Evolutionary conservation across 1,140 invertebrate genomes (phyloP), one percentile per base, ranked within the genome.

Genomic region (Teleogryllus occipitalis): DNA sequence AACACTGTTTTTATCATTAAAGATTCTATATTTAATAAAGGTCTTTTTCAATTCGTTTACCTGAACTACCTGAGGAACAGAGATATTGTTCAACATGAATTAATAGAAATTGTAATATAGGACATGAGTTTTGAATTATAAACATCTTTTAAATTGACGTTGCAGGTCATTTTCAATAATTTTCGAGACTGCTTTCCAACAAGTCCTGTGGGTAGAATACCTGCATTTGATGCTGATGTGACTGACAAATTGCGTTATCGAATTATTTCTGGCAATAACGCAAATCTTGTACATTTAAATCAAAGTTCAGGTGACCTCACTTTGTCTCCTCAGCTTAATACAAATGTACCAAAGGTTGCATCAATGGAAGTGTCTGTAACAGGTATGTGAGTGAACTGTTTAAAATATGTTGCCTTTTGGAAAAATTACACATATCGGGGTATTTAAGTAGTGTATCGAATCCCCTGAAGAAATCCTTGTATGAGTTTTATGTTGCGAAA

Each of bases 81-180:
- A 75, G 1, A 5, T 75, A 75, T 75, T 75, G 12, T 10, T 74
- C 8, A 7, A 14, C 12, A 75, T 21, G 10, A 10, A 8, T n/a
- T 27, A n/a, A 49, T 78, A 15, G n/a, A n/a, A 39, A 39, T 39
- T 39, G 27, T 39, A 39, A 39, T 39, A 39, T 39, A 39, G 5
- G 27, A 2, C 5, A 39, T 39, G 27, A 39, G 27, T 39, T 39
- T 39, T 39, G 27, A 39, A 39, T 39, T 39, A 39, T 39, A 39
- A 39, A 39, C 27, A 39, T 39, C 27, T 39, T 39, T 39, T 39
- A 39, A 39, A 39, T 39, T 39, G 27, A 39, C 5, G 27, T 39
- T 91, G 91, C 91, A 94, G 80, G 93, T 98, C 0, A 94, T 98
- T 46, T 98, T 98, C 86, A 99, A 99, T 86, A 99, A 99, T 84